Conservation (phyloP, 2,888 invertebrate species). For the Mythimna vitellina region DNA sequence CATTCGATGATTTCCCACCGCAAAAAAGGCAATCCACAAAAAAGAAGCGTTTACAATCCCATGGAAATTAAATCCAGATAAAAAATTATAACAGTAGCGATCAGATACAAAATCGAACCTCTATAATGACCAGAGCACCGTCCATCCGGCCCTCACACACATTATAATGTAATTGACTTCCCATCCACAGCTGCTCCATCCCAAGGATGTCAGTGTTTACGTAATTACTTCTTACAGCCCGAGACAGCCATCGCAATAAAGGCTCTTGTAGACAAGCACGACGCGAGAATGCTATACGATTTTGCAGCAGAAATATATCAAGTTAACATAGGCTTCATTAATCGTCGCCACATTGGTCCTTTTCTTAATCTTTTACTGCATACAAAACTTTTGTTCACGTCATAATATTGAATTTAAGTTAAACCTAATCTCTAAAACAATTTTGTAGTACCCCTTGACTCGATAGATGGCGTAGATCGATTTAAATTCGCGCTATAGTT, state of each 20-base stretch:
- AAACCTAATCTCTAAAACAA: too few relatives aligned
- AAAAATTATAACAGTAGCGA: neutral
- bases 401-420: too few relatives aligned
- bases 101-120: neutral
- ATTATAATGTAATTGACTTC: conserved; percentile 21
- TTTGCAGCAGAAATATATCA: neutral
- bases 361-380: too few relatives aligned
- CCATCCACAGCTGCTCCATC: conserved; percentile 19
- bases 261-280: neutral
- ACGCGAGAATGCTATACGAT: neutral
- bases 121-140: conserved; percentile 1
- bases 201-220: conserved; percentile 46
- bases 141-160: conserved; percentile 12
- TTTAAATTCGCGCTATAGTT: too few relatives aligned
- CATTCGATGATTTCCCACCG: neutral
- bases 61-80: neutral
- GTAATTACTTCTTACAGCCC: conserved; percentile 35
- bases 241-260: conserved; percentile 12
- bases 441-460: too few relatives aligned
- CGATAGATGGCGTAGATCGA: too few relatives aligned
- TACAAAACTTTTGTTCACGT: too few relatives aligned
- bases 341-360: too few relatives aligned
- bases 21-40: neutral
- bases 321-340: too few relatives aligned
- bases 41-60: neutral